Evolutionary conservation across 2,797 vertebrate species (phyloP).

Genomic region (Brotula barbata): DNA sequence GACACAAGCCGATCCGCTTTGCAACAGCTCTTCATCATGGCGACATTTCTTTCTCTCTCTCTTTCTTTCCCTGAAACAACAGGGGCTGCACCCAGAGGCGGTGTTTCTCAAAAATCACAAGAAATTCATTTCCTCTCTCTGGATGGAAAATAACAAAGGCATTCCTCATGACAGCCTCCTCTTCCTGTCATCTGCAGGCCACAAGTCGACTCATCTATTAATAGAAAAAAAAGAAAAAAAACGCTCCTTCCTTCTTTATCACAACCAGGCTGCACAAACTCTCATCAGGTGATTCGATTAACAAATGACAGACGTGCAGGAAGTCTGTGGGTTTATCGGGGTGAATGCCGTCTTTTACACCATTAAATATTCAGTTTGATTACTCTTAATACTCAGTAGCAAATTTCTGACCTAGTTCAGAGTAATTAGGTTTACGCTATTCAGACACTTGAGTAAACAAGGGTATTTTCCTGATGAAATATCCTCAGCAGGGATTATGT

Average conservation of each 20-base stretch:
- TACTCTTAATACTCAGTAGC: slow-evolving; percentile 60
- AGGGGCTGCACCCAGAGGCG: slow-evolving; percentile 70
- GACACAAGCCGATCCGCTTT: slow-evolving; percentile 78
- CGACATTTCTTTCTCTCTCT: slow-evolving; percentile 25
- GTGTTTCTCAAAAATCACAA: slow-evolving; percentile 81
- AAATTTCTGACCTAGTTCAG: slow-evolving; percentile 77
- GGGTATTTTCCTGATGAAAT: slow-evolving; percentile 66
- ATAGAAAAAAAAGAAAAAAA: slow-evolving; percentile 69
- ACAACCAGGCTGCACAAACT: slow-evolving; percentile 82
- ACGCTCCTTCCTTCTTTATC: slow-evolving; percentile 63
- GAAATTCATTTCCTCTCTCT: slow-evolving; percentile 90
- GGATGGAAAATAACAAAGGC: slow-evolving; percentile 80
- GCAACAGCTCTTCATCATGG: slow-evolving; percentile 27
- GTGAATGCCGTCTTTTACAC: no score
- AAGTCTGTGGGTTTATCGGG: slow-evolving; percentile 50
- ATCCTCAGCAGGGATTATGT: slow-evolving; percentile 62
- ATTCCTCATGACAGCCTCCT: slow-evolving; percentile 84
- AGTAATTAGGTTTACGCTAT: slow-evolving; percentile 77
- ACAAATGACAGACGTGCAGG: slow-evolving; percentile 56
- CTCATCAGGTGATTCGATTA: slow-evolving; percentile 90
- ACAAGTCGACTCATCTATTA: slow-evolving; percentile 88
- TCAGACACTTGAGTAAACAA: slow-evolving; percentile 74
- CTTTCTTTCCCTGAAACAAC: slow-evolving; percentile 72
- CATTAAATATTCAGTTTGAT: slow-evolving; percentile 78
- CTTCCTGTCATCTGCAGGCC: slow-evolving; percentile 94